Evolutionary conservation across 1,140 invertebrate genomes (phyloP), one percentile per base, ranked within the genome.

Genomic region (Venturia canescens): DNA sequence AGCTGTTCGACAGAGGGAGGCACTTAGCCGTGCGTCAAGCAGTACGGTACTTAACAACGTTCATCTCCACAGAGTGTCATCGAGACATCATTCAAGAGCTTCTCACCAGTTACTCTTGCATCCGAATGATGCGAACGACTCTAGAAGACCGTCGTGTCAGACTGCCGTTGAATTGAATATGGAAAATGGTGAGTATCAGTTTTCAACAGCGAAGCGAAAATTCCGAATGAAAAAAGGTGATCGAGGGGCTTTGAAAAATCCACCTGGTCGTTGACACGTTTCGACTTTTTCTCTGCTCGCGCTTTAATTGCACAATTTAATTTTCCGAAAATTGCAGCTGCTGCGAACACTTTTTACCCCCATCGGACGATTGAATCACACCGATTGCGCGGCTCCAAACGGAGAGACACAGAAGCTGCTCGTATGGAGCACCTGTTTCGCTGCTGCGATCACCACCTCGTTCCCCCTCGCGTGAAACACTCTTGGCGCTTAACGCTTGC

Each of bases 1-100:
- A 90, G 98, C 98, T 0, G 94, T 97, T 1, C 93, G 96, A 77
- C 98, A 99, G 89, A 94, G 97, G 80, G 96, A 97, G 87, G 97
- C 96, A 2, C 89, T 97, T 9, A 95, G 95, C 34, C 92, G 96
- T 74, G 96, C 96, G 7, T 96, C 95, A 13, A 96, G 95, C 78
- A 96, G 96, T 90, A 96, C 96, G 74, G 92, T 97, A 79, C 89
- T 97, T 48, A 96, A 96, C 90, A 96, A 94, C 83, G 96, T 97
- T 80, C 95, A 96, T 89, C 93, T 96, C 88, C 95, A 95, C 83
- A 93, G 96, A 44, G 83, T 86, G 31, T 89, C 86, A 15, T 88
- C 87, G 67, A 87, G 90, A 77, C 86, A 89, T 82, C 89, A 90
- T 78, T 90, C 90, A 26, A 90, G 91, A 77, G 89, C 91, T 23